These are phyloP conservation scores for Chirona hameri DNA, from an alignment of 2,888 invertebrate species.

Conservation along the genomic window DNA sequence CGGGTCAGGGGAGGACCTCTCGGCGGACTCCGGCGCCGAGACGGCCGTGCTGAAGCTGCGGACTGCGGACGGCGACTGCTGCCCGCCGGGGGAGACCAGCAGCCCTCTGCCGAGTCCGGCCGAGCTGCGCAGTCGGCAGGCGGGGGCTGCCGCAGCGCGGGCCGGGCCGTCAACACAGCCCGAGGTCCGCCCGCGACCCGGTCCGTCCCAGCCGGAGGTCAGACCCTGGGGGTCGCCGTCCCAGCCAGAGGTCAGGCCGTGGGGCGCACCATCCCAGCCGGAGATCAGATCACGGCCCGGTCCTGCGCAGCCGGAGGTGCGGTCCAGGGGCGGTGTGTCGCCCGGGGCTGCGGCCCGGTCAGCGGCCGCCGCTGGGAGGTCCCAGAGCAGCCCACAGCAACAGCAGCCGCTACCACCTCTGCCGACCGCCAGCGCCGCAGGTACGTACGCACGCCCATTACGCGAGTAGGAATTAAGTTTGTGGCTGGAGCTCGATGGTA, in stretches of 20 bases:
- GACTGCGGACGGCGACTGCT: conserved; percentile 8
- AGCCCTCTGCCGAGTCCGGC: conserved; percentile 30
- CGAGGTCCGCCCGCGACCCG: neutral
- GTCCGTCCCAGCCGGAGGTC: neutral
- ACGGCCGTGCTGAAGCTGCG: conserved; percentile 30
- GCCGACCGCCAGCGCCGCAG: too few relatives aligned
- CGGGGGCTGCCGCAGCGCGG: neutral
- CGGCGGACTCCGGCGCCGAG: conserved; percentile 7
- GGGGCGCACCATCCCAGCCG: neutral
- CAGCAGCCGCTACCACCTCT: neutral
- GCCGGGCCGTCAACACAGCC: neutral
- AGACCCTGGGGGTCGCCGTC: neutral
- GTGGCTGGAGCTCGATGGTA: too few relatives aligned
- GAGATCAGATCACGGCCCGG: neutral
- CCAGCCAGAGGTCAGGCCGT: neutral
- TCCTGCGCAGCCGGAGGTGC: neutral
- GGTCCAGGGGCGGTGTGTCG: conserved; percentile 4
- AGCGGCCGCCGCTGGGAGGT: neutral
- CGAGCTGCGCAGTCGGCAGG: conserved; percentile 23
- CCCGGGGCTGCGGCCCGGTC: conserved; percentile 13
- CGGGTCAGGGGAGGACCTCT: neutral
- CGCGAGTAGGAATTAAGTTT: too few relatives aligned
- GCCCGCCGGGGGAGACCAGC: neutral
- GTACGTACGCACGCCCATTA: too few relatives aligned
- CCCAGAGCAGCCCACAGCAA: neutral